Evolutionary conservation across 2,888 invertebrate genomes (phyloP), one percentile per base, ranked within the genome.

Genomic region (Pachydiplax longipennis): DNA sequence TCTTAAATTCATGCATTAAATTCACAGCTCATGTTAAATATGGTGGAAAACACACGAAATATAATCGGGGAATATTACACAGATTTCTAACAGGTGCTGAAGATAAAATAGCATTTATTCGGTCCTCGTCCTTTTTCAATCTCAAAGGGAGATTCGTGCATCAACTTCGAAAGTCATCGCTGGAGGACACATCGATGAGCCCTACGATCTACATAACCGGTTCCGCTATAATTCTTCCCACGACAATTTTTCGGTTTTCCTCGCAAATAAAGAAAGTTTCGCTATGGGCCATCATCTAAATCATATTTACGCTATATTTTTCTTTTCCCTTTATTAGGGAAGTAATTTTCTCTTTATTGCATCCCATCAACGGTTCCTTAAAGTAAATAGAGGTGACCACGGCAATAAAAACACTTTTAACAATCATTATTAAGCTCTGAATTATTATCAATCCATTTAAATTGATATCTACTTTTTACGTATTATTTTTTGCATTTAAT

Each of bases 231-330:
- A 58, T 87, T 61, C 40, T 12, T 65, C n/a, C 35, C 35, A 37
- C 37, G 37, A 65, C 22, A 61, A 37, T 37, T 61, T 61, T 61
- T 37, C 31, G 37, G 22, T 10, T 37, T 58, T 61, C 37, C 65
- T 65, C 61, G 53, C 37, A 61, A 87, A 65, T 58, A 61, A 87
- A 87, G 87, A 87, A 87, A 87, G 87, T 73, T 87, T 87, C 53
- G 87, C 87, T 61, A 58, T 35, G 35, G 87, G 87, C 87, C 65
- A 61, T 65, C 37, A 61, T 12, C 40, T 61, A 37, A 65, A n/a
- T 61, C 22, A 13, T 37, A 1, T 37, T 22, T 40, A 18, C 12
- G 15, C 12, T 87, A 18, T 12, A 37, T 10, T 22, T 48, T 53
- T 53, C 22, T 37, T 22, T 37, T 31, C 3, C 10, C 18, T 31